A percentile compares a stretch with the other conserved stretches of the same genome.
Evolutionary conservation across 1,140 invertebrate genomes (phyloP).

Genomic region (Hirudo medicinalis): DNA sequence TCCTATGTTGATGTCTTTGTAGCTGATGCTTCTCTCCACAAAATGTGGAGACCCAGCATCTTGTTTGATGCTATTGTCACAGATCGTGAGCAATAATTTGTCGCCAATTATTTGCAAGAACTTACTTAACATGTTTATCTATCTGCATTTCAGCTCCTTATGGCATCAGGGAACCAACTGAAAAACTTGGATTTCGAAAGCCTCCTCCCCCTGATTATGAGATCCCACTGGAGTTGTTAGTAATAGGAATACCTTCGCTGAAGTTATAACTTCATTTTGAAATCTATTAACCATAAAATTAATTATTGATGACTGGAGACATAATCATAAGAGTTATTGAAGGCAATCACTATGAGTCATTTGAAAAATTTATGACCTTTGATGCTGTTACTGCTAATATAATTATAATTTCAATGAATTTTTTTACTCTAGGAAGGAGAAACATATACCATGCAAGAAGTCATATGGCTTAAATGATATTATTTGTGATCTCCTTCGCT

Average conservation of each 20-base stretch:
- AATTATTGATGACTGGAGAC: too few relatives aligned
- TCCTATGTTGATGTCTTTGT: constrained; percentile 75
- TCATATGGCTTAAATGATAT: constrained; percentile 67
- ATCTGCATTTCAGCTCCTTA: constrained; percentile 63
- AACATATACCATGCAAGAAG: constrained; percentile 73
- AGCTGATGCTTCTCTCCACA: constrained; percentile 67
- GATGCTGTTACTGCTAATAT: background rate
- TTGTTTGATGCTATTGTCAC: constrained; percentile 76
- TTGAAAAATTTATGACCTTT: background rate
- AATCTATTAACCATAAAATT: too few relatives aligned
- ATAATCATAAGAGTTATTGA: too few relatives aligned
- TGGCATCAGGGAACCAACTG: constrained; percentile 78
- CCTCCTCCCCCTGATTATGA: constrained; percentile 25
- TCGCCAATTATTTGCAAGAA: background rate
- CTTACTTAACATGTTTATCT: constrained; percentile 17
- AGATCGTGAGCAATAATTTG: constrained; percentile 61
- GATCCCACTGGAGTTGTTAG: background rate
- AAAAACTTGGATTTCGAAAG: constrained; percentile 55
- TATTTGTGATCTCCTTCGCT: constrained; percentile 66
- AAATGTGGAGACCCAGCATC: constrained; percentile 53
- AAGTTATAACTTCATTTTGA: too few relatives aligned
- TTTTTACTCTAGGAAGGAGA: constrained; percentile 45
- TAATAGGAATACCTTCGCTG: background rate
- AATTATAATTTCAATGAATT: too few relatives aligned
- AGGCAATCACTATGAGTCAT: background rate